phyloP scores from a whole-genome alignment of 2,888 invertebrate species.

The Dascillus cervinus region DNA sequence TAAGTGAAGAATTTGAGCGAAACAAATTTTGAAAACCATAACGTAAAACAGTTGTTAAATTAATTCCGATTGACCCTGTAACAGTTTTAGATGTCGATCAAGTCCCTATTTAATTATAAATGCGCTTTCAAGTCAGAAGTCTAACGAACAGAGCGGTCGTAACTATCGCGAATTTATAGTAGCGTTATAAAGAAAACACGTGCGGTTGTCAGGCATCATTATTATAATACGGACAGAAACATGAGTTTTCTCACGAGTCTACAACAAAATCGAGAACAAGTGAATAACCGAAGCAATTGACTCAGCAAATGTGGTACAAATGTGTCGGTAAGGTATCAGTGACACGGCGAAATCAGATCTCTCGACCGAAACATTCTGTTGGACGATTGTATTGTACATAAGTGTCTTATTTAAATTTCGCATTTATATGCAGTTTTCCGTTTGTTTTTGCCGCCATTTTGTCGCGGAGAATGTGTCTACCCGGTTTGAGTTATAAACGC shows the following conservation, averaged over 20 bases:
- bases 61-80: no score
- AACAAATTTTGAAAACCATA: no score
- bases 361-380: slow-evolving; percentile 15
- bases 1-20: no score
- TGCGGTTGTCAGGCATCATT: slow-evolving; percentile 29
- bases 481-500: slow-evolving; percentile 33
- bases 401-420: slow-evolving; percentile 37
- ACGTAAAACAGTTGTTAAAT: no score
- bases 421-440: slow-evolving; percentile 25
- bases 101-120: no score
- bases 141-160: no score
- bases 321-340: slow-evolving; percentile 7
- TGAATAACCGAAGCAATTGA: slow-evolving; percentile 22
- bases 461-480: slow-evolving; percentile 33
- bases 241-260: slow-evolving; percentile 34
- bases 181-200: no score
- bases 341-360: neutral
- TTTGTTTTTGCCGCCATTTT: slow-evolving; percentile 36
- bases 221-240: slow-evolving; percentile 32
- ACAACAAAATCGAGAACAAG: slow-evolving; percentile 22
- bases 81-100: no score
- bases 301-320: slow-evolving; percentile 16
- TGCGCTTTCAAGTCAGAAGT: no score
- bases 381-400: slow-evolving; percentile 28
- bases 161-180: no score